Conservation (phyloP, 2,797 vertebrate genomes). For the Thunnus albacares region DNA sequence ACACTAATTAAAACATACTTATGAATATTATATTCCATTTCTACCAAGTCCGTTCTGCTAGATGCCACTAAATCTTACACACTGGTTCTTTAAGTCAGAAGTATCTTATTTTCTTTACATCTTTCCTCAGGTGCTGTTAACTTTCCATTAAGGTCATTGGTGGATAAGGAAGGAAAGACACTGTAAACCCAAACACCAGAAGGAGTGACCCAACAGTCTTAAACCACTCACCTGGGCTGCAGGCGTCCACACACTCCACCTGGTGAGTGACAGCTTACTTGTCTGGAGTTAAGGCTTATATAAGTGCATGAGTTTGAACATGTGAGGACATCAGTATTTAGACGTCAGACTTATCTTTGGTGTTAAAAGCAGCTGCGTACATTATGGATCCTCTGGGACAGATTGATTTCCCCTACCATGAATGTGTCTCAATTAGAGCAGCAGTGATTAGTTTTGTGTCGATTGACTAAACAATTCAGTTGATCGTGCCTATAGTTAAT, state of each 20-base stretch:
- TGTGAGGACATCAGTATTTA: background rate
- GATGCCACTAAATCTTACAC: too few relatives aligned
- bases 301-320: background rate
- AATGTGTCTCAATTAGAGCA: background rate
- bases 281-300: background rate
- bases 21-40: too few relatives aligned
- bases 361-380: background rate
- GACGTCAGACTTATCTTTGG: background rate
- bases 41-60: too few relatives aligned
- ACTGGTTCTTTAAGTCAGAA: background rate
- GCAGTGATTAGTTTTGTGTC: background rate
- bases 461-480: background rate
- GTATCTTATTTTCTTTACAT: background rate
- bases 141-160: background rate
- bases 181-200: background rate
- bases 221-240: constrained; percentile 34
- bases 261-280: constrained; percentile 43
- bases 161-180: constrained; percentile 16
- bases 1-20: too few relatives aligned
- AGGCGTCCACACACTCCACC: constrained; percentile 29
- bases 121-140: constrained; percentile 35
- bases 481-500: background rate
- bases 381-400: background rate
- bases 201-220: background rate
- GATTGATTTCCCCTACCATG: background rate